Base-by-base conservation (phyloP, 2,113 vertebrate species). In the Bambusicola thoracicus region DNA sequence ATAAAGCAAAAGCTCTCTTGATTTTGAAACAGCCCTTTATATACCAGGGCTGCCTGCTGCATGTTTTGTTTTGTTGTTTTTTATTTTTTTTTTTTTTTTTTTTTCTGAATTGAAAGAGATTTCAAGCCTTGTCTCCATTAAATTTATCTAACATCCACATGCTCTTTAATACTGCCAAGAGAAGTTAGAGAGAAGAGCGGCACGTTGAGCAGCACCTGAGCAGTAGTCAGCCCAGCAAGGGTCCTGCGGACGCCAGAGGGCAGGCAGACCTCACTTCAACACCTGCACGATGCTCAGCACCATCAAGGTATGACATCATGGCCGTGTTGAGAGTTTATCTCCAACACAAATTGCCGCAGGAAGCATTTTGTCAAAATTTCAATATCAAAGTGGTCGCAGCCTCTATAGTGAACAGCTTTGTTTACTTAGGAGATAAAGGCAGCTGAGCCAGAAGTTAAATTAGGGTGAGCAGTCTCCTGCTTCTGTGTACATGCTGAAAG, bases 241-340 rank as follows among this genome's bases (percentile, higher is more conserved):
- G 36, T 43, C 44, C 40, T 30, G 24, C 34, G 36, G 51, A 91
- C 95, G 4, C 49, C 83, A 98, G 98, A 96, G 95, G 97, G 97
- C 96, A 96, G 95, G 75, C 86, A 53, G 92, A 59, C 36, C 92
- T 63, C 34, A 21, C 15, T 0, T n/a, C 66, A 83, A 30, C 49
- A 1, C 55, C 22, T 22, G n/a, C 22, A 18, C 14, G 1, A n/a
- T 7, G 8, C 67, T 55, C 61, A 17, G 80, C 88, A 89, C 70
- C 82, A 62, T 0, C 0, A 74, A 83, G 49, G 20, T 68, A 83
- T 96, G 94, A 81, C 84, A 58, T 92, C 68, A 74, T 25, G 8
- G 10, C 36, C 66, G 20, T 63, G 34, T 38, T 72, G 87, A 46
- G 82, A 91, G 67, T 91, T 96, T 93, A 95, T 89, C 76, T 86